phyloP scores from a whole-genome alignment of 1,140 invertebrate species.

The Hycleus cichorii region DNA sequence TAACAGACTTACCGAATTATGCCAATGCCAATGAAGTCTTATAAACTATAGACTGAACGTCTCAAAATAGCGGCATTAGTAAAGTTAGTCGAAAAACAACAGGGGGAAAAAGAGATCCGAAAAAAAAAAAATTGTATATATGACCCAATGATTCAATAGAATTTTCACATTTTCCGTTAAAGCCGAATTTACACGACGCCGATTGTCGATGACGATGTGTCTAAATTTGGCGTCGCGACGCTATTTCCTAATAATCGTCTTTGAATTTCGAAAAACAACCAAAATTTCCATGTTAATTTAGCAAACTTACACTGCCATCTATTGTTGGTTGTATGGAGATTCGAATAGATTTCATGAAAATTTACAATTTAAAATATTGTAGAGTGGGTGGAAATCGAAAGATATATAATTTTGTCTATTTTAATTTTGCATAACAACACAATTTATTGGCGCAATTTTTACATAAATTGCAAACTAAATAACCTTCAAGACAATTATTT shows the following conservation, averaged over 20 bases:
- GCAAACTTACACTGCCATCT: too few species aligned
- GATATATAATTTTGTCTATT: too few species aligned
- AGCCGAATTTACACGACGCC: slow-evolving; percentile 23
- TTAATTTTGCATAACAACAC: too few species aligned
- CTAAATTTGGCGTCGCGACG: slow-evolving; percentile 18
- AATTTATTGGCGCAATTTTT: not conserved
- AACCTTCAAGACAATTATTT: not conserved
- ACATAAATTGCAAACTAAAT: not conserved
- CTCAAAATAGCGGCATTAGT: slow-evolving; percentile 25
- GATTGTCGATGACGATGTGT: slow-evolving; percentile 2
- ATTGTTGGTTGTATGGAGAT: too few species aligned
- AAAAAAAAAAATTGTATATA: slow-evolving; percentile 26
- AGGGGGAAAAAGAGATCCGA: not conserved
- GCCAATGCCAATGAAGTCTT: slow-evolving; percentile 34
- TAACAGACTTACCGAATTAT: slow-evolving; percentile 14
- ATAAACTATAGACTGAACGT: slow-evolving; percentile 24
- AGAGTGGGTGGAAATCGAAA: too few species aligned
- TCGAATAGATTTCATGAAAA: too few species aligned
- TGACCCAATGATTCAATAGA: slow-evolving; percentile 20
- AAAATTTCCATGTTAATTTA: too few species aligned
- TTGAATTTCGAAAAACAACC: too few species aligned
- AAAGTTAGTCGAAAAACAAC: too few species aligned
- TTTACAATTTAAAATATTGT: too few species aligned
- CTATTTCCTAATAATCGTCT: not conserved
- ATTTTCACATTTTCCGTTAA: slow-evolving; percentile 10